Conservation (phyloP, 2,113 vertebrate species). For the Ariopsis seemanni region DNA sequence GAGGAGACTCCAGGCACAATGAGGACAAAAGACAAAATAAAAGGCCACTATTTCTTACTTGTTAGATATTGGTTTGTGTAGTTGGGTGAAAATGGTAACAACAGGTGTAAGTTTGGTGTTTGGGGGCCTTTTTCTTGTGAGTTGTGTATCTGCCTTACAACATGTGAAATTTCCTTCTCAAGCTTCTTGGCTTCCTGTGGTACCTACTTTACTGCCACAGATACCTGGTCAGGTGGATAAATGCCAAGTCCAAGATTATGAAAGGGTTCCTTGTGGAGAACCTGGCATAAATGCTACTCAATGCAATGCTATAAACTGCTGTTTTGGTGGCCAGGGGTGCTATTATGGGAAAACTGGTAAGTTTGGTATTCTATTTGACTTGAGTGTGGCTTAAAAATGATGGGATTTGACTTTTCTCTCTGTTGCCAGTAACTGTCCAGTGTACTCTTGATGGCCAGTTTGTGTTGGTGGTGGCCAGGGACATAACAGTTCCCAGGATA, state of each 20-base stretch:
- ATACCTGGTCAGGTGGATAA: not conserved
- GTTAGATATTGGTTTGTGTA: not conserved
- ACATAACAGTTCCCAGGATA: conserved; percentile 60
- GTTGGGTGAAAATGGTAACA: not conserved
- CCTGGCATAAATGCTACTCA: too few species aligned
- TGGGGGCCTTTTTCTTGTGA: not conserved
- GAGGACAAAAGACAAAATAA: not conserved
- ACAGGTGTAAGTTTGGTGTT: accelerated
- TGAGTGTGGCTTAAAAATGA: not conserved
- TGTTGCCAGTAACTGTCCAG: conserved; percentile 42
- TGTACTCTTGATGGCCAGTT: conserved; percentile 21
- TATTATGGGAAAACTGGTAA: too few species aligned
- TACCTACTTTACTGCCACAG: not conserved
- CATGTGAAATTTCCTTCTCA: not conserved
- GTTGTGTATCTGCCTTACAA: not conserved
- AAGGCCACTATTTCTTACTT: not conserved
- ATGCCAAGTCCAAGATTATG: too few species aligned
- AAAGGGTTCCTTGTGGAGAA: too few species aligned
- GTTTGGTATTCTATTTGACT: not conserved
- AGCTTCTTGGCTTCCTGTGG: not conserved
- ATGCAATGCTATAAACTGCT: too few species aligned
- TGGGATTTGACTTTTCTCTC: not conserved
- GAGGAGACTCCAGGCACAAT: not conserved
- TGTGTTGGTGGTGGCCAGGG: conserved; percentile 11
- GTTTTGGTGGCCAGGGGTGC: too few species aligned